Percentiles rank a stretch among this genome's conserved stretches.
Conservation (phyloP, 2,797 vertebrate genomes). For the Chelidonichthys spinosus region DNA sequence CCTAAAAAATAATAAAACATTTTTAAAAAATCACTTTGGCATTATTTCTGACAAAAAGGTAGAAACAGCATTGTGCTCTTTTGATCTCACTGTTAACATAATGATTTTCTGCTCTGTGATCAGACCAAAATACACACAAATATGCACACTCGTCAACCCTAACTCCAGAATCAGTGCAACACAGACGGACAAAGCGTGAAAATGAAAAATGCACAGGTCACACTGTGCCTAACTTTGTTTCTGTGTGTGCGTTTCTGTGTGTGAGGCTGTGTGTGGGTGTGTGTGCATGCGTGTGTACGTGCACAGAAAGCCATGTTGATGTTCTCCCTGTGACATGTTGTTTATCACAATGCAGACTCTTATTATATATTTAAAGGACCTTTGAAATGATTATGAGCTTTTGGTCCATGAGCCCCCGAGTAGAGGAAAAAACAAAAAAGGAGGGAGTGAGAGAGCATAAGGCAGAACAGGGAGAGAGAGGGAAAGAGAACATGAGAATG, state of each 20-base stretch:
- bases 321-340: slow-evolving; percentile 78
- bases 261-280: slow-evolving; percentile 12
- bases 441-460: slow-evolving; percentile 41
- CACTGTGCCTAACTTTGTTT: background rate
- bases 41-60: too few relatives aligned
- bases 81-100: too few relatives aligned
- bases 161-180: background rate
- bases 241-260: background rate
- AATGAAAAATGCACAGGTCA: slow-evolving; percentile 42
- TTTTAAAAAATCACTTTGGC: too few relatives aligned
- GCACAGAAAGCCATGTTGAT: slow-evolving; percentile 52
- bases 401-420: slow-evolving; percentile 73
- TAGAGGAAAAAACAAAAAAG: slow-evolving; percentile 65
- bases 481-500: slow-evolving; percentile 28
- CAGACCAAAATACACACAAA: background rate
- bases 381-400: slow-evolving; percentile 86
- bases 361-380: slow-evolving; percentile 85
- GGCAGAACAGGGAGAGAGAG: slow-evolving; percentile 34
- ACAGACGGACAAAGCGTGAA: slow-evolving; percentile 21
- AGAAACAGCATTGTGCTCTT: too few relatives aligned
- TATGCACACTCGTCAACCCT: background rate
- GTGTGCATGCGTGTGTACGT: background rate
- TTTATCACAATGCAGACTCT: slow-evolving; percentile 80
- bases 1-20: too few relatives aligned
- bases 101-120: background rate